These are phyloP conservation scores for Scopus umbretta DNA, from an alignment of 2,113 vertebrate species.

Conservation along the genomic window DNA sequence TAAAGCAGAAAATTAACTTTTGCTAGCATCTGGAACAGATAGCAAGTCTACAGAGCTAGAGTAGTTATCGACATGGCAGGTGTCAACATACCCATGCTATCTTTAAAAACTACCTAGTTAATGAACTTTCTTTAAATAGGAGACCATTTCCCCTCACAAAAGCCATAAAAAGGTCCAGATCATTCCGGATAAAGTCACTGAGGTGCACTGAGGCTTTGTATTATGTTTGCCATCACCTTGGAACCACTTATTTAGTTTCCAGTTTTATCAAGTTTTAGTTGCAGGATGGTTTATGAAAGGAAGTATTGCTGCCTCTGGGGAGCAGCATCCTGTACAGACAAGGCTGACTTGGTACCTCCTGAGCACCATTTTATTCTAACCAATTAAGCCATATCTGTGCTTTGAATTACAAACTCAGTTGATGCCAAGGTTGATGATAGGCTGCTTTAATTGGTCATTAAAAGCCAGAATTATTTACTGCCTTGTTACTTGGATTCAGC, in stretches of 20 bases:
- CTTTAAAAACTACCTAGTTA: background rate
- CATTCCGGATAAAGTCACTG: background rate
- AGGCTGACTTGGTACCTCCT: background rate
- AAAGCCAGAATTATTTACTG: conserved; percentile 48
- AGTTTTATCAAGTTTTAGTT: background rate
- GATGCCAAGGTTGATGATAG: background rate
- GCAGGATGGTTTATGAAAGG: background rate
- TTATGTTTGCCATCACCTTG: background rate
- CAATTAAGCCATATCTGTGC: background rate
- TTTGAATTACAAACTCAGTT: background rate
- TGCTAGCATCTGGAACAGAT: background rate
- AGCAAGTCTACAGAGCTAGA: background rate
- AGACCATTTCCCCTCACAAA: background rate
- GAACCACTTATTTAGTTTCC: background rate
- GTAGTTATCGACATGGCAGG: accelerated
- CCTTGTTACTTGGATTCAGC: conserved; percentile 33
- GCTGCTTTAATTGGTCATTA: conserved; percentile 30
- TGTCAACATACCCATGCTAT: accelerated
- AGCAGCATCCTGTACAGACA: background rate
- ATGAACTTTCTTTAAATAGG: background rate
- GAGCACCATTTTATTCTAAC: background rate
- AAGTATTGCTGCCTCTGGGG: background rate
- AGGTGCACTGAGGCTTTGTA: background rate
- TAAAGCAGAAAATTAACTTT: background rate
- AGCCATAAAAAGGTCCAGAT: background rate